Evolutionary conservation across 30 jellyfish, hydroid and myxozoan genomes (phyloP), one percentile per base, ranked within the genome.

Genomic region (Cassiopea xamachana): DNA sequence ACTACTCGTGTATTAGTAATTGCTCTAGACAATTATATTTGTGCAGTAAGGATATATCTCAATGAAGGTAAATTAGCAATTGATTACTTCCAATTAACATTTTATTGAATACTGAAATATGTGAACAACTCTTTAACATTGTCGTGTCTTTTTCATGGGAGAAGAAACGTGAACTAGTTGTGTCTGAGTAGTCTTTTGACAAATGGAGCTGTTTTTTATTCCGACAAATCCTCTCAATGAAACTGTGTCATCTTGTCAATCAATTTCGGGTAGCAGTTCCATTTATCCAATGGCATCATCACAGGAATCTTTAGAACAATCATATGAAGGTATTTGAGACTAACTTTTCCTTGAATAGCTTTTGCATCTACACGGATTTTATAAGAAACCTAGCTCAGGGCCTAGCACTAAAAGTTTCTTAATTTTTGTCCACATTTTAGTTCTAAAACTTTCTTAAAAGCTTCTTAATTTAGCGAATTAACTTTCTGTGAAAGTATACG

Each of bases 31-130:
- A 3, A 55, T 10, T 3, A 3, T 55, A 6, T 64, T 64, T 17
- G 15, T 14, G 43, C 15, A 2, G 74, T 8, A 71, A n/a, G 39
- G 39, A 19, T 6, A 27, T 8, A 43, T 71, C 27, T 19, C 18
- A 71, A 12, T 71, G 5, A 55, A 8, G n/a, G 58, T 55, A 71
- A 71, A 14, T 71, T 2, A 3, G 55, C 58, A 3, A 3, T 43
- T 27, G 80, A 71, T 71, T 71, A 16, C 80, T 71, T 71, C 80
- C 80, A 1, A 27, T 71, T 15, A 27, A 71, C n/a, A 64, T 64
- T 64, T 4, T 14, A 64, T 64, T 14, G 43, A 14, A 64, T 64
- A 17, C 74, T 2, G 19, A 64, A 27, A 27, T 27, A 27, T 27
- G 39, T 27, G 39, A 27, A 27, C 39, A 27, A 27, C 39, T 27